These are phyloP conservation scores for Patella ulyssiponensis DNA, from an alignment of 2,888 invertebrate species.

Conservation along the genomic window DNA sequence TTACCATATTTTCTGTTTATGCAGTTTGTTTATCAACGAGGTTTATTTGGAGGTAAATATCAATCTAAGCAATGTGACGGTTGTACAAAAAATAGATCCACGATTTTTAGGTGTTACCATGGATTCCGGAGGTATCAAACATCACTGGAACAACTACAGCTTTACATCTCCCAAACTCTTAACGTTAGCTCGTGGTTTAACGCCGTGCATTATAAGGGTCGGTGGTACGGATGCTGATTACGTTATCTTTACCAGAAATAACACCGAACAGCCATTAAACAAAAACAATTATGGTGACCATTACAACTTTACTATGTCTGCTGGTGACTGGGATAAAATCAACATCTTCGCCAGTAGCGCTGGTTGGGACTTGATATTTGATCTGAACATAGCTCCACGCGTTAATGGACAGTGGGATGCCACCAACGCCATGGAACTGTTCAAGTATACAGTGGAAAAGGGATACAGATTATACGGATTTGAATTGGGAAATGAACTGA, in stretches of 20 bases:
- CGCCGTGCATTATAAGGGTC: slow-evolving; percentile 80
- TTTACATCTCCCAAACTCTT: slow-evolving; percentile 56
- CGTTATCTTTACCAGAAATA: slow-evolving; percentile 74
- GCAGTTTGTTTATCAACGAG: too few species aligned
- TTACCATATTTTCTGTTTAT: too few species aligned
- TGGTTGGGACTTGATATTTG: too few species aligned
- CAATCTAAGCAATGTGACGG: slow-evolving; percentile 4
- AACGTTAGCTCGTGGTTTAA: slow-evolving; percentile 75
- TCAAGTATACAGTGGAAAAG: slow-evolving; percentile 77
- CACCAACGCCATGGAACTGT: slow-evolving; percentile 72
- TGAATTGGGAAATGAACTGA: slow-evolving; percentile 68
- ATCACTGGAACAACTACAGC: slow-evolving; percentile 30
- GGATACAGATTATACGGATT: slow-evolving; percentile 69
- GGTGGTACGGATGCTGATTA: slow-evolving; percentile 83
- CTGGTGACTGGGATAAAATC: slow-evolving; percentile 66
- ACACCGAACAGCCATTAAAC: neutral
- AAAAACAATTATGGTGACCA: too few species aligned
- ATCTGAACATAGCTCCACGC: too few species aligned
- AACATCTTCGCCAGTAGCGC: too few species aligned
- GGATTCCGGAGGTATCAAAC: slow-evolving; percentile 29
- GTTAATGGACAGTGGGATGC: too few species aligned
- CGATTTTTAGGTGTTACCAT: slow-evolving; percentile 38
- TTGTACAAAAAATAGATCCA: slow-evolving; percentile 22
- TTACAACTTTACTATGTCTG: slow-evolving; percentile 41
- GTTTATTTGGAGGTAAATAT: neutral